Base-by-base conservation (phyloP, 2,888 invertebrate species). In the Rotaria sp. region DNA sequence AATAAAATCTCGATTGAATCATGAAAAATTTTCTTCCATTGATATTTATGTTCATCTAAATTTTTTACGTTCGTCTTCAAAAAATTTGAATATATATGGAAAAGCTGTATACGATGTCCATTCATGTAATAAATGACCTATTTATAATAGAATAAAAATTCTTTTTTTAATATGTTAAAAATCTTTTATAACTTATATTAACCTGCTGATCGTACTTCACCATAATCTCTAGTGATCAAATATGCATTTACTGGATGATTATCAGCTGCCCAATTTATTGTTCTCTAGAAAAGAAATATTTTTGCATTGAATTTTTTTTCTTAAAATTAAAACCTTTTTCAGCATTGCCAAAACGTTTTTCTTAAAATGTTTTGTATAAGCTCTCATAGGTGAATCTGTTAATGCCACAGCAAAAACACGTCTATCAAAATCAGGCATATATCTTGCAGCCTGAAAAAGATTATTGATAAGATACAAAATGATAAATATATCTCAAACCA, bases 321-420 rank as follows among this genome's bases (percentile, higher is more conserved):
- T 45, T 45, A 41, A 10, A 13, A 26, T 30, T 45, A 21, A 26
- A n/a, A 80, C 80, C 45, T 2, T 24, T 80, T 80, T 8, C 10
- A 80, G 38, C 15, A n/a, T n/a, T 10, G 13, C 45, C 3, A 41
- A 45, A 26, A 80, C 80, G 15, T 41, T 45, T 13, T 26, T 18
- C 26, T 45, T 13, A 5, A 1, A 24, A 80, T 11, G 2, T 45
- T 45, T 80, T 45, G 26, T n/a, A 80, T 80, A 80, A 26, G 11
- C 11, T 24, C 10, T 41, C 80, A 80, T 80, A 45, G 80, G 80
- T 15, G 94, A 94, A 90, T 95, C 95, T 0, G 95, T 95, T 85
- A 95, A 92, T 0, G 94, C 94, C 84, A 95, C 92, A 0, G 94
- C 94, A 90, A 94, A 94, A 0, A 95, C 94, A 89, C 93, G 92